Conservation (phyloP, 2,113 vertebrate species). For the Lonchura striata region DNA sequence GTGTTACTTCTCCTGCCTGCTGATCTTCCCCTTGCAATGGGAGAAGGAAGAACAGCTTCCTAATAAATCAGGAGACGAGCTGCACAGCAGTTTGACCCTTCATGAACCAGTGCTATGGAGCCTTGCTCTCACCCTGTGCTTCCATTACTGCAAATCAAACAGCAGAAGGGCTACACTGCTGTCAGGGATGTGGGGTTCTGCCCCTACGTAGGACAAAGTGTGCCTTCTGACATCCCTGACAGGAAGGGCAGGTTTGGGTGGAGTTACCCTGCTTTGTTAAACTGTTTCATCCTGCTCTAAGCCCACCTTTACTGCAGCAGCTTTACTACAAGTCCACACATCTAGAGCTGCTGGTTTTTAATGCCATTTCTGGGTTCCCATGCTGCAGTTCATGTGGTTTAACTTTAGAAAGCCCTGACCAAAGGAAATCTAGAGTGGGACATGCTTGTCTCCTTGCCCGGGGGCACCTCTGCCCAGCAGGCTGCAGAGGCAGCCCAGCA, state of each 20-base stretch:
- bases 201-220: accelerated
- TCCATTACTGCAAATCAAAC: background rate
- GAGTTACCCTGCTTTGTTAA: background rate
- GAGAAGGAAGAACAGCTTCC: background rate
- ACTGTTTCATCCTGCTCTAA: background rate
- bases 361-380: background rate
- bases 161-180: background rate
- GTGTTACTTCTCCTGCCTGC: background rate
- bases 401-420: background rate
- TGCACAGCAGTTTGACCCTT: background rate
- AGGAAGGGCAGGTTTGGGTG: background rate
- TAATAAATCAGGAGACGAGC: background rate
- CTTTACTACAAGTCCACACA: background rate
- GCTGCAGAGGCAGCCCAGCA: background rate
- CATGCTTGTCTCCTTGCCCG: accelerated
- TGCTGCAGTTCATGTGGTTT: background rate
- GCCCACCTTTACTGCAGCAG: background rate
- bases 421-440: background rate
- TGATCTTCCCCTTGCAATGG: background rate
- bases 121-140: background rate
- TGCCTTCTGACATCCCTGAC: accelerated
- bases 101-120: background rate
- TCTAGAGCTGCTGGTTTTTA: background rate
- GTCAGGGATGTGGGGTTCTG: background rate
- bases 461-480: background rate